Base-by-base conservation (phyloP, 2,888 invertebrate species). In the Taphrorychus bicolor region DNA sequence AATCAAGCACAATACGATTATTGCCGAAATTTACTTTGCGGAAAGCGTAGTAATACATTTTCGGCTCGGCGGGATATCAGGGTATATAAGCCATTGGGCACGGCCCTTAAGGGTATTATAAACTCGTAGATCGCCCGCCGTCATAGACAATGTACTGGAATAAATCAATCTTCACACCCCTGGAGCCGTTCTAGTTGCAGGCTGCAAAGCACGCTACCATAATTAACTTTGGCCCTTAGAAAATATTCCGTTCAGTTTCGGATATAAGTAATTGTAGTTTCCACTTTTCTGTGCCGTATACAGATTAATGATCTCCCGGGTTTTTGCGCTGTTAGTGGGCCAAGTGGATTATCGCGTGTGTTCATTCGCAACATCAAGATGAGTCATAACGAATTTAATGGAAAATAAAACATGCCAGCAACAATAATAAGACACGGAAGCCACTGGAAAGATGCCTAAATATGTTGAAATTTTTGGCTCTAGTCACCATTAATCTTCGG, bases 131-230 rank as follows among this genome's bases (percentile, higher is more conserved):
- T 68, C 72, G 68, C 77, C 75, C 70, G 73, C 74, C 71, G 76
- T 70, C 73, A 71, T 72, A 76, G 75, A 76, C 76, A 77, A 75
- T 76, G 75, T 70, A 70, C 70, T 64, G 70, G 74, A 73, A 76
- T 76, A 77, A 76, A 77, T 77, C 77, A 77, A 76, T 76, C 76
- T 76, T 76, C 76, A 76, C 76, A 75, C 75, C 74, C 72, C 69
- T 66, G 70, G 70, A 70, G 71, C 71, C 71, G 71, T 69, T 66
- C 68, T 16, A 9, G 11, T 19, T 19, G 59, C 72, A 71, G 71
- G 70, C 70, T 72, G 74, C 24, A 65, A 66, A 63, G 70, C 70
- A 69, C 74, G 73, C 71, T 71, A 72, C 57, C 32, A 70, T 76
- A 77, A 76, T 77, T 77, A 77, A 76, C 76, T 76, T 51, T 24